Percentiles rank a stretch among this genome's conserved stretches.
phyloP scores from a whole-genome alignment of 2,797 vertebrate genomes.

The Alfaro cultratus region DNA sequence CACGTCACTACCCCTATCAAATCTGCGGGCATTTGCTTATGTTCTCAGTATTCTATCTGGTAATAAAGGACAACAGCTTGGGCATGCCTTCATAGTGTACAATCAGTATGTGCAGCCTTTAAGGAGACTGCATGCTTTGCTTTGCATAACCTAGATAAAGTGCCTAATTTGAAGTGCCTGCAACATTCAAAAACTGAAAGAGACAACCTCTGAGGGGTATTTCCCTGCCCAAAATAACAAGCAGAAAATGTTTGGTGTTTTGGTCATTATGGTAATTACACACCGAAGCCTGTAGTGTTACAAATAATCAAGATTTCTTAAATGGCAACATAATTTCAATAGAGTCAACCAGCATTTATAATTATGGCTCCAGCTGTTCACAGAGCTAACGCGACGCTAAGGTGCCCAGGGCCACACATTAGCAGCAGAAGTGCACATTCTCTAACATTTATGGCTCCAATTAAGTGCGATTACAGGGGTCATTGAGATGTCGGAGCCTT shows the following conservation, averaged over 20 bases:
- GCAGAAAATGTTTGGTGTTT: conserved; percentile 13
- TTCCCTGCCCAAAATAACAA: conserved; percentile 26
- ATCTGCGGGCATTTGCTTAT: conserved; percentile 34
- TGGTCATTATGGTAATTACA: conserved; percentile 37
- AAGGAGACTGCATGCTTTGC: conserved; percentile 28
- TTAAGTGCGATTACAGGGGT: conserved; percentile 28
- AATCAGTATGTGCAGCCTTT: conserved; percentile 31
- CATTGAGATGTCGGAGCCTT: conserved; percentile 31
- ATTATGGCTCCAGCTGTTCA: conserved; percentile 22
- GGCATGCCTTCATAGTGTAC: conserved; percentile 41
- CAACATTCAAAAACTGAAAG: conserved; percentile 7
- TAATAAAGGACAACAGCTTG: conserved; percentile 66
- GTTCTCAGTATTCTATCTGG: conserved; percentile 41
- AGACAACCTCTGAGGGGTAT: conserved; percentile 8
- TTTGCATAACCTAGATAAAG: conserved; percentile 55
- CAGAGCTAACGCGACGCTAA: conserved; percentile 28
- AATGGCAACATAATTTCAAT: conserved; percentile 37
- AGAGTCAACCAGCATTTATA: conserved; percentile 37
- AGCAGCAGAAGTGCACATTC: conserved; percentile 31
- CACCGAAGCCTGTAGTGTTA: conserved; percentile 10
- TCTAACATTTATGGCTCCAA: conserved; percentile 35
- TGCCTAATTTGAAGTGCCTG: conserved; percentile 26
- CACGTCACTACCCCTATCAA: conserved; percentile 14
- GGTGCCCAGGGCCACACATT: conserved; percentile 31
- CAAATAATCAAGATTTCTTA: conserved; percentile 26